phyloP scores from a whole-genome alignment of 1,140 invertebrate species.

The Pantala flavescens region DNA sequence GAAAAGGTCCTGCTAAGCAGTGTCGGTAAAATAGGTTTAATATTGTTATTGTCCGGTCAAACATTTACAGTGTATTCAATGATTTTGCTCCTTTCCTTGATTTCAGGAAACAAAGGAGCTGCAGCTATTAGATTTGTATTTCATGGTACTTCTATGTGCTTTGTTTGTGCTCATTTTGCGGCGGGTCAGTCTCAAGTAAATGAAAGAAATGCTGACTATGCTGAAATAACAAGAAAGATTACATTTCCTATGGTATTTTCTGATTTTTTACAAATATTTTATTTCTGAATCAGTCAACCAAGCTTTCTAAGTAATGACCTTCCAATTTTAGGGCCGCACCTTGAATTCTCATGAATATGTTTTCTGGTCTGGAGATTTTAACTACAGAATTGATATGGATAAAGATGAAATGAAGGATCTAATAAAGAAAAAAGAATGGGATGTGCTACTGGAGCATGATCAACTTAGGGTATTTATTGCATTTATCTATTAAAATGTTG shows the following conservation, averaged over 20 bases:
- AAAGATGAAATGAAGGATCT: conserved; percentile 88
- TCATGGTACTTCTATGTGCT: conserved; percentile 88
- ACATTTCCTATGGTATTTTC: conserved; percentile 74
- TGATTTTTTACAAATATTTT: conserved; percentile 13
- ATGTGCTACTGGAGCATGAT: conserved; percentile 72
- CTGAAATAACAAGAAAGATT: conserved; percentile 88
- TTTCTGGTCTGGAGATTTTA: conserved; percentile 99
- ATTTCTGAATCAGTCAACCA: neutral
- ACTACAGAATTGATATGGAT: conserved; percentile 93
- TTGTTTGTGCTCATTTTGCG: conserved; percentile 97
- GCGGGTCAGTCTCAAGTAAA: conserved; percentile 94
- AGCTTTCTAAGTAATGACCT: conserved; percentile 13
- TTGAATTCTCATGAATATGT: conserved; percentile 94
- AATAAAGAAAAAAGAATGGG: conserved; percentile 66
- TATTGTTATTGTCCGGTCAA: no score
- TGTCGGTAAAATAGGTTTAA: no score
- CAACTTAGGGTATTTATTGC: conserved; percentile 57
- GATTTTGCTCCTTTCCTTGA: neutral
- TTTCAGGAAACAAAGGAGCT: conserved; percentile 83
- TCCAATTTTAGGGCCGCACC: conserved; percentile 52
- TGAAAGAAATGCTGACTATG: conserved; percentile 92
- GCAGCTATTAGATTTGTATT: conserved; percentile 87
- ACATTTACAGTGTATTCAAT: no score
- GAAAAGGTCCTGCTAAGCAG: no score
- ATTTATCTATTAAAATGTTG: conserved; percentile 17